These are phyloP conservation scores for Parotia lawesii DNA, from an alignment of 2,113 vertebrate species.

Conservation along the genomic window DNA sequence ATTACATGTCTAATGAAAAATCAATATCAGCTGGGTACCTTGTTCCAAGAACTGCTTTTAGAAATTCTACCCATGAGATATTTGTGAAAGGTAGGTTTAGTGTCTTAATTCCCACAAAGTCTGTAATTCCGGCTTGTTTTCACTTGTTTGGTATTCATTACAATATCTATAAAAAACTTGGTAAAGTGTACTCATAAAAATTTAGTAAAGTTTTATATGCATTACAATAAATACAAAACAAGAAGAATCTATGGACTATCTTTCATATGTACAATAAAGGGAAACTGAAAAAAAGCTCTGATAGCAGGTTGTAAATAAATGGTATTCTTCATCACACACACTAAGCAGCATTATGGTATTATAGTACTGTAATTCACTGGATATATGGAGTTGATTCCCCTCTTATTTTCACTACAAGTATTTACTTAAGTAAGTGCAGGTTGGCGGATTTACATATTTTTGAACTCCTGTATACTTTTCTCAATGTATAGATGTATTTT, in stretches of 20 bases:
- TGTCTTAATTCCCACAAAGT: conserved; percentile 34
- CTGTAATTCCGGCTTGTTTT: background rate
- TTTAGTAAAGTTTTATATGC: background rate
- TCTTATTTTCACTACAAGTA: background rate
- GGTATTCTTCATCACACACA: background rate
- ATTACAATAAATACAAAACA: background rate
- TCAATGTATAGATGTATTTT: background rate
- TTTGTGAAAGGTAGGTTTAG: conserved; percentile 13
- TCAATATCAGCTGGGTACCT: background rate
- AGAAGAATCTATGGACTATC: background rate
- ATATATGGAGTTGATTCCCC: background rate
- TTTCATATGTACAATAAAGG: background rate
- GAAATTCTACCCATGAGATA: conserved; percentile 37
- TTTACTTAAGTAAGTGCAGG: background rate
- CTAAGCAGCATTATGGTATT: background rate
- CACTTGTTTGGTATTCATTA: background rate
- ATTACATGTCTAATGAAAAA: conserved; percentile 27
- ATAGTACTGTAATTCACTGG: background rate
- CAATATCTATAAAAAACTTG: background rate
- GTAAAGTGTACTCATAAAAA: background rate
- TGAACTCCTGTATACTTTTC: background rate
- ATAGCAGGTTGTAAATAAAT: background rate
- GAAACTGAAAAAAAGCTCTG: background rate
- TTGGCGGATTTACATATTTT: background rate
- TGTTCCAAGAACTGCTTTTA: conserved; percentile 40